Base-by-base conservation (phyloP, 1,140 invertebrate genomes). In the Pseudomyrmex dendroicus region DNA sequence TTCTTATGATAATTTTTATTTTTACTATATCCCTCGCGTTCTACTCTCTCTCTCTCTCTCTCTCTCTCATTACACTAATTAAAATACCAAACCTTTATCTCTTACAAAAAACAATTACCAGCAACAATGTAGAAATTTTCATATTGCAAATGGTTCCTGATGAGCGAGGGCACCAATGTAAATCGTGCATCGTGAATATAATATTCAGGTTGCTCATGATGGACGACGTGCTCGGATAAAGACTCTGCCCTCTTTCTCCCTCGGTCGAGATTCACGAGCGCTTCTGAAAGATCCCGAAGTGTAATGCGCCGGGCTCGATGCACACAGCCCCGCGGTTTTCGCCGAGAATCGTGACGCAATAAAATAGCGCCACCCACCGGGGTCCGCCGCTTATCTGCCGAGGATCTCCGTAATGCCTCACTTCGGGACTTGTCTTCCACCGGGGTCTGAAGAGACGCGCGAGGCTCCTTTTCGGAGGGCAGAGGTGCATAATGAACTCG, bases 401-500 rank as follows among this genome's bases (percentile, higher is more conserved):
- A 87, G 90, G 90, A 94, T 94, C 93, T 93, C 85, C 88, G 93
- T 92, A 94, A 94, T 94, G 92, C 92, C 92, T 94, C 93, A 94
- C 93, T 94, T 94, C 89, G 86, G 85, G 84, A 67, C 84, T 83
- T 66, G 77, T 48, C 84, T 72, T 67, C 68, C 78, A 87, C 73
- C 62, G 83, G 67, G 84, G 73, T 67, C 73, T 85, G 86, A 88
- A 88, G 86, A 83, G 72, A 68, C 76, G 83, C 57, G 78, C 70
- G 84, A 86, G 87, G 87, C 73, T 63, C 25, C 35, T 35, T 35
- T 35, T 44, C 86, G 89, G 89, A 90, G 89, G 90, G 88, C 88
- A 89, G 91, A 91, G 92, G 91, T 94, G 94, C 93, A 94, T 94
- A 94, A 94, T 94, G 94, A 94, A 94, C 94, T 94, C 93, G 93